Evolutionary conservation across 2,113 vertebrate genomes (phyloP), one percentile per base, ranked within the genome.

Genomic region (Carassius auratus): DNA sequence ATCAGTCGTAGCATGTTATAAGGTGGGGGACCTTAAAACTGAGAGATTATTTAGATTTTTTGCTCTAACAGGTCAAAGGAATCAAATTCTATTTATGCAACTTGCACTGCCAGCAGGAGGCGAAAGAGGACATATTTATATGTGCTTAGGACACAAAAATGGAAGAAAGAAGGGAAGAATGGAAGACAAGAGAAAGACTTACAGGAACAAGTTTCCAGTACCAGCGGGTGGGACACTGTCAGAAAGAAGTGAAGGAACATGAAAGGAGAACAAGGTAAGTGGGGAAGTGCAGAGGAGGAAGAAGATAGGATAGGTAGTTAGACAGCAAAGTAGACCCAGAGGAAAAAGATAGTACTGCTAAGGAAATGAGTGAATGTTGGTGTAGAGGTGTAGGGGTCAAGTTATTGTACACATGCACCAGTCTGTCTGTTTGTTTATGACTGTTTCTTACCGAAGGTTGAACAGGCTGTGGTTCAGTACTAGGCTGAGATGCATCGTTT

Each of bases 121-220:
- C 68, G 48, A 73, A 14, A 61, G 50, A 52, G 45, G 30, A 80
- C 42, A 48, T 74, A 2, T 42, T 61, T 83, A 89, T 90, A 88
- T 89, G 73, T 90, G 88, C 89, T 93, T 89, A 89, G 83, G 81
- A 86, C 87, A 87, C 87, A 86, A 90, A 87, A 90, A 85, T 90
- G 91, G 90, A 90, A 91, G 59, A 88, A 90, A 84, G 57, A 12
- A 45, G 81, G 81, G 85, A 87, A 62, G 89, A 89, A 91, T 89
- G 87, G 90, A 92, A 90, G 90, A 91, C 90, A 90, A 45, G 50
- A 88, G 38, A 88, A 57, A 91, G 93, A 95, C 95, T 95, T 95
- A 95, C 94, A 95, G 95, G 95, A 93, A 95, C 93, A 94, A 95
- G 95, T 92, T 95, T 95, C 95, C 95, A 95, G 92, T 95, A 95